Percentiles rank a stretch among this genome's conserved stretches.
Evolutionary conservation across 2,113 vertebrate genomes (phyloP).

Genomic region (Thermophis baileyi): DNA sequence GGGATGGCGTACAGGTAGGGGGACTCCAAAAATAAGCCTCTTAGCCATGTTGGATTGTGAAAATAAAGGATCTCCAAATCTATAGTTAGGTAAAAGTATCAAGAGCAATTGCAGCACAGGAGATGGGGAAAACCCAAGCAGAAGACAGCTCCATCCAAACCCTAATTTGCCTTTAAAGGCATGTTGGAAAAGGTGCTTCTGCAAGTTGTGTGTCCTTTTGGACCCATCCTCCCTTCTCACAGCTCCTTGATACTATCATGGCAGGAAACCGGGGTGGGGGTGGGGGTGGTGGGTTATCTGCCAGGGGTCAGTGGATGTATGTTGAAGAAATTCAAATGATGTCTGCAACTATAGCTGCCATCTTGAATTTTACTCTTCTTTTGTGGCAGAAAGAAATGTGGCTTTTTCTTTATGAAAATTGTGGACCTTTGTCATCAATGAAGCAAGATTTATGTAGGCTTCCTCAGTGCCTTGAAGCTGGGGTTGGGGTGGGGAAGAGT

Average conservation of each 20-base stretch:
- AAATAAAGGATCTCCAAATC: not conserved
- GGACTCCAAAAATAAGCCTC: not conserved
- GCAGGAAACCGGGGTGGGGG: not conserved
- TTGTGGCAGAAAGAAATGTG: not conserved
- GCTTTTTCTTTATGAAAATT: not conserved
- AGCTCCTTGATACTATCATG: not conserved
- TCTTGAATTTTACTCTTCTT: not conserved
- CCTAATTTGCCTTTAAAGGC: not conserved
- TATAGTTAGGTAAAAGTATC: not conserved
- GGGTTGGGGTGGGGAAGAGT: not conserved
- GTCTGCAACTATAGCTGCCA: not conserved
- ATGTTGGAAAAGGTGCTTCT: not conserved
- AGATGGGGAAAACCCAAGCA: not conserved
- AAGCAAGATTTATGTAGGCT: not conserved
- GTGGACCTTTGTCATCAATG: not conserved
- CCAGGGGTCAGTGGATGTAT: rapidly evolving
- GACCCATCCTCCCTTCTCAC: rapidly evolving
- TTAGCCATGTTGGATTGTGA: not conserved
- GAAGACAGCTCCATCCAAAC: not conserved
- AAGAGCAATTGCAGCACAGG: not conserved
- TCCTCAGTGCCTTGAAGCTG: not conserved
- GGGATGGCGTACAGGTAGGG: not conserved
- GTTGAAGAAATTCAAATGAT: not conserved
- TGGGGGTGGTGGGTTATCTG: not conserved
- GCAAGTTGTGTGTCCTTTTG: not conserved